Percentiles rank a stretch among this genome's conserved stretches.
These are phyloP conservation scores for Folsomia manolachei DNA, from an alignment of 2,888 invertebrate genomes.

Conservation along the genomic window DNA sequence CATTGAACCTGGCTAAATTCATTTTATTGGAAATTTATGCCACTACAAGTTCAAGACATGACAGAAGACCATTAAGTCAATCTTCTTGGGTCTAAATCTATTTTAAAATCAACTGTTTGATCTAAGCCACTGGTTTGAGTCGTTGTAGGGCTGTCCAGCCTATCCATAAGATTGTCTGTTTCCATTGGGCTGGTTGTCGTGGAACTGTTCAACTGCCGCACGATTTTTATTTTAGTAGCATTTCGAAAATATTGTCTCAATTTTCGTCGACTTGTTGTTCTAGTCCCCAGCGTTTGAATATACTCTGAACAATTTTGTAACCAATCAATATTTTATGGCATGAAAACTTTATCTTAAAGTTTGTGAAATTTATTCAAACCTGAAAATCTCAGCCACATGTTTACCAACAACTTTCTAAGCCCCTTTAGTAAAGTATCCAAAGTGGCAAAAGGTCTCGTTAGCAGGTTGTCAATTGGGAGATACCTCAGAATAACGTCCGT, in stretches of 20 bases:
- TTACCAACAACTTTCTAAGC: neutral
- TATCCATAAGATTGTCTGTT: too few species aligned
- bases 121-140: too few species aligned
- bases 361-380: neutral
- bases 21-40: too few species aligned
- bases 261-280: neutral
- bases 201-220: too few species aligned
- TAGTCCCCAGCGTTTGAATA: neutral
- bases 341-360: neutral
- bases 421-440: neutral
- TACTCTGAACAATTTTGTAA: neutral
- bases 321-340: neutral
- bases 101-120: too few species aligned
- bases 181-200: too few species aligned
- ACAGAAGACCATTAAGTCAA: too few species aligned
- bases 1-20: too few species aligned
- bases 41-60: too few species aligned
- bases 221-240: too few species aligned
- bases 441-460: neutral
- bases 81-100: too few species aligned
- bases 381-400: neutral
- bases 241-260: conserved; percentile 4
- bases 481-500: neutral
- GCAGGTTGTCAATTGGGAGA: neutral
- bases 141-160: too few species aligned